These are phyloP conservation scores for Pammene fasciana DNA, from an alignment of 2,888 invertebrate genomes.

Conservation along the genomic window DNA sequence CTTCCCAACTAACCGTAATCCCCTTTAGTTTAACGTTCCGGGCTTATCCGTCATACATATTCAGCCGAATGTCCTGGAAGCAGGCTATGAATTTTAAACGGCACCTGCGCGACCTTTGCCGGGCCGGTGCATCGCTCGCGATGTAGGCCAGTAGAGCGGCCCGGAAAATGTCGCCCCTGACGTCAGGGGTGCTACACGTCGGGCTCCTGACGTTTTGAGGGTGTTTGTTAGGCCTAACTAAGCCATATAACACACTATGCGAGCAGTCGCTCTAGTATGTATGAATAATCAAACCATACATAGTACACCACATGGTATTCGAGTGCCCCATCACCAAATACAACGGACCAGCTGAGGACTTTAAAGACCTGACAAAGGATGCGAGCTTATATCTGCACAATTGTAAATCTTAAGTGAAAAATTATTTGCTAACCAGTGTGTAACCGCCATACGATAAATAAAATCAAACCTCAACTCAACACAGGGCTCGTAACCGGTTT, in stretches of 20 bases:
- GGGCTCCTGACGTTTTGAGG: neutral
- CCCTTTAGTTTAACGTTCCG: neutral
- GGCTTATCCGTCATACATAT: conserved; percentile 1
- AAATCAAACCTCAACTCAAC: too few relatives aligned
- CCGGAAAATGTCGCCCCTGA: conserved; percentile 27
- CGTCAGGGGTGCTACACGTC: conserved; percentile 4
- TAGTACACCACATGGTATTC: too few relatives aligned
- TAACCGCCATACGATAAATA: too few relatives aligned
- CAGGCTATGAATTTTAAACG: conserved; percentile 36
- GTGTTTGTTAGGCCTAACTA: neutral
- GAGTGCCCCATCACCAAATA: too few relatives aligned
- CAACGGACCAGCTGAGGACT: too few relatives aligned
- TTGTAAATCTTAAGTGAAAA: too few relatives aligned
- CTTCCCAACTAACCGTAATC: neutral
- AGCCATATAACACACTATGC: neutral
- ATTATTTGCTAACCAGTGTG: too few relatives aligned
- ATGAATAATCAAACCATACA: too few relatives aligned
- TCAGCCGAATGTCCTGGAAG: conserved; percentile 26
- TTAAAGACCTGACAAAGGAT: too few relatives aligned
- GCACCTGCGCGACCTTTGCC: conserved; percentile 34
- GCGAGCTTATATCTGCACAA: too few relatives aligned
- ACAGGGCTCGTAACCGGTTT: too few relatives aligned
- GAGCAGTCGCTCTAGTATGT: too few relatives aligned
- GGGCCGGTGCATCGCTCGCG: conserved; percentile 34
- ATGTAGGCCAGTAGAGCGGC: conserved; percentile 38